Evolutionary conservation across 2,113 vertebrate genomes (phyloP), one percentile per base, ranked within the genome.

Genomic region (Gila orcuttii): DNA sequence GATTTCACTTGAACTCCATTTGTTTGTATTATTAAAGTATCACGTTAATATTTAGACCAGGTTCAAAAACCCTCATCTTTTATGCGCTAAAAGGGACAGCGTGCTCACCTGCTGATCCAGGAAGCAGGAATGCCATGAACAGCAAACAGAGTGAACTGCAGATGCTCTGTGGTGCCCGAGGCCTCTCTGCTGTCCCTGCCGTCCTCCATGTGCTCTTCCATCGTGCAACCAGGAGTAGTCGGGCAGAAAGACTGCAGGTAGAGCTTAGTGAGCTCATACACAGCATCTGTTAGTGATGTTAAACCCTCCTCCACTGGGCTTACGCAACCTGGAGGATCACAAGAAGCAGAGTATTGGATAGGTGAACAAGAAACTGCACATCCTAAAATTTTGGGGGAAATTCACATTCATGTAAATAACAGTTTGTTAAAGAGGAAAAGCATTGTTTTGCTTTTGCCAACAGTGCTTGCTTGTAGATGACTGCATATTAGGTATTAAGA

Each of bases 71-170:
- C 7, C 76, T 52, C 9, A 33, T 77, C n/a, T 50, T 9, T 33
- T 10, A 78, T 47, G 17, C 25, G 68, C 33, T 79, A 33, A 55
- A 66, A 84, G 39, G 8, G 21, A 62, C 23, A 28, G 60, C 28
- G 45, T n/a, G 21, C 86, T 89, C 93, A 99, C 98, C 96, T 97
- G 93, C 96, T 97, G 88, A 99, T 93, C 98, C 98, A 99, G 85
- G 84, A 89, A 91, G 94, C 86, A 12, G 96, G 95, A 93, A 99
- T 97, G 85, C 97, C 96, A 87, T 99, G 98, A 64, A 97, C 92
- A 45, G 97, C 97, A 90, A 96, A 98, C 88, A 99, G 83, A 42
- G 96, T 98, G 92, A 99, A 99, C 83, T 99, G 97, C 60, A 99
- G 96, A 87, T 98, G 97, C 86, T 99, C 97, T 9, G 96, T 94